phyloP scores from a whole-genome alignment of 1,140 invertebrate genomes.

The Wiebesia pumilae region DNA sequence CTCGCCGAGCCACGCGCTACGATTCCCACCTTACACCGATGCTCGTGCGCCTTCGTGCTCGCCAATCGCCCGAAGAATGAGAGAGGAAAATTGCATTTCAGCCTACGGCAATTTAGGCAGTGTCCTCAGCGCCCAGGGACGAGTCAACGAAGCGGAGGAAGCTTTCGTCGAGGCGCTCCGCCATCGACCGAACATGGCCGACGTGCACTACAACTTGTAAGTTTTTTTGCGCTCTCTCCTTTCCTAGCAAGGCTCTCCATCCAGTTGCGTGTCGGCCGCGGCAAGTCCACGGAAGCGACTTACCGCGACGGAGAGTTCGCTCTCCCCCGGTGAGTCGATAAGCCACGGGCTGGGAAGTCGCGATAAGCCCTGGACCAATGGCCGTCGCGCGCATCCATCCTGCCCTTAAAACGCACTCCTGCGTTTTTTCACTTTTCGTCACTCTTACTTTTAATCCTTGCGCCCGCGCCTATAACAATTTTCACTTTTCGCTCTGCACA shows the following conservation, averaged over 20 bases:
- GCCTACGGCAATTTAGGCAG: slow-evolving; percentile 95
- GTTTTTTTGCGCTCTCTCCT: slow-evolving; percentile 71
- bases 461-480: too few species aligned
- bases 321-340: slow-evolving; percentile 57
- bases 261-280: too few species aligned
- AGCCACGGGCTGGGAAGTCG: slow-evolving; percentile 61
- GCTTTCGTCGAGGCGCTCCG: slow-evolving; percentile 90
- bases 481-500: slow-evolving; percentile 69
- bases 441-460: too few species aligned
- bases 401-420: too few species aligned
- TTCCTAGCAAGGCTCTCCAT: too few species aligned
- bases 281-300: background rate
- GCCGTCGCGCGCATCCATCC: too few species aligned
- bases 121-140: slow-evolving; percentile 89
- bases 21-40: too few species aligned
- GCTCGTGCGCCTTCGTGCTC: too few species aligned
- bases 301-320: too few species aligned
- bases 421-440: too few species aligned
- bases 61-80: background rate
- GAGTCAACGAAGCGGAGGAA: slow-evolving; percentile 88
- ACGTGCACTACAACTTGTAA: slow-evolving; percentile 98
- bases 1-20: background rate
- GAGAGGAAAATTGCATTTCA: slow-evolving; percentile 72
- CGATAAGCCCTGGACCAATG: slow-evolving; percentile 57
- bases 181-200: slow-evolving; percentile 95